Evolutionary conservation across 2,113 vertebrate genomes (phyloP).

Genomic region (Myotis lucifugus): DNA sequence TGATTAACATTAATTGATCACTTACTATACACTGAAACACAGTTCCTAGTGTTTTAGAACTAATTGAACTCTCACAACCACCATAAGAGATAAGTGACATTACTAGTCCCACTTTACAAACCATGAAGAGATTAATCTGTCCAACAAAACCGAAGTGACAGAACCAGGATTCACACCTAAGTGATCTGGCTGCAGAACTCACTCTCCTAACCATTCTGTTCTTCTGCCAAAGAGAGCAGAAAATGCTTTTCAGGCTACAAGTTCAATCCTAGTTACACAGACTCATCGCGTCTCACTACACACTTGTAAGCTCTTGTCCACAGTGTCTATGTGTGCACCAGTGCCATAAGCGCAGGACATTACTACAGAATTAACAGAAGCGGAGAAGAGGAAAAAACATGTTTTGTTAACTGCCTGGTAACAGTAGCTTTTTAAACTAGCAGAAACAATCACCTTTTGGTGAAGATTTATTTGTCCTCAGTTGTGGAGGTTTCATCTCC

Average conservation of each 20-base stretch:
- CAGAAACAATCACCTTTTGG: neutral
- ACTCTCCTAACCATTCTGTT: neutral
- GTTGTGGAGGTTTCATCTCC: neutral
- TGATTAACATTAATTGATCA: neutral
- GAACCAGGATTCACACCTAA: neutral
- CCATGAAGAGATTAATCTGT: neutral
- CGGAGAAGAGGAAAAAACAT: neutral
- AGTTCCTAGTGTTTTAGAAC: neutral
- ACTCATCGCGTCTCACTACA: neutral
- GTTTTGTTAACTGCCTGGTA: neutral
- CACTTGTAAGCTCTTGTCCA: neutral
- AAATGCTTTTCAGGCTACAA: neutral
- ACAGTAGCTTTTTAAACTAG: neutral
- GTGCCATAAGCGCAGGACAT: no score
- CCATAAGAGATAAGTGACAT: neutral
- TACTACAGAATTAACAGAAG: neutral
- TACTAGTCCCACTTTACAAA: neutral
- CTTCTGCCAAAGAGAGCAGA: neutral
- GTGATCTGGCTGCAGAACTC: neutral
- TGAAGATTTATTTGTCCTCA: neutral
- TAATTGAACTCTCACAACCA: neutral
- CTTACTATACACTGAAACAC: neutral
- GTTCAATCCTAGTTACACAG: no score
- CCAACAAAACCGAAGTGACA: neutral
- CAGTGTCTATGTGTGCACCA: fast-evolving